These are phyloP conservation scores for Tyto alba DNA, from an alignment of 2,113 vertebrate genomes.

Conservation along the genomic window DNA sequence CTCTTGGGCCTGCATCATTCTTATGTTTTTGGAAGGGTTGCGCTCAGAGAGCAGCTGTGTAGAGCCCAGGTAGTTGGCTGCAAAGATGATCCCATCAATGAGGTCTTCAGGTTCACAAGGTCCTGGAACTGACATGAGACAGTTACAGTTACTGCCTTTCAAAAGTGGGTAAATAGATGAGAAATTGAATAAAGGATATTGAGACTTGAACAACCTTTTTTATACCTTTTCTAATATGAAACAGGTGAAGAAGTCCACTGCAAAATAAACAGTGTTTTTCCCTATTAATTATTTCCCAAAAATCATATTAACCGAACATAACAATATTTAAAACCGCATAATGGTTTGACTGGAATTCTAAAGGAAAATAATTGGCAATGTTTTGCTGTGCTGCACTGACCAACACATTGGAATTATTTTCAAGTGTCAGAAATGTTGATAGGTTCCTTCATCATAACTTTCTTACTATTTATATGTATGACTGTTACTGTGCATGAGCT, in stretches of 20 bases:
- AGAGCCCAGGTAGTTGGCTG: conserved; percentile 97
- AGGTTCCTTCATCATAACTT: not conserved
- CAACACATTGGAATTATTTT: not conserved
- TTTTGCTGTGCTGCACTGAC: not conserved
- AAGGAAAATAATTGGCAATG: not conserved
- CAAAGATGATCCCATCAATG: conserved; percentile 98
- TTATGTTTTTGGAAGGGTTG: conserved; percentile 97
- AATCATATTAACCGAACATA: not conserved
- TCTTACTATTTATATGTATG: not conserved
- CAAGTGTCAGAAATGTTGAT: not conserved
- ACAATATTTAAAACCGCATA: not conserved
- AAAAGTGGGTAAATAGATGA: not conserved
- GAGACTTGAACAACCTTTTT: not conserved
- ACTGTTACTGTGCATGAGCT: not conserved
- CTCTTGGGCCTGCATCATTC: conserved; percentile 99
- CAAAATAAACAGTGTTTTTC: not conserved
- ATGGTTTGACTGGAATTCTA: not conserved
- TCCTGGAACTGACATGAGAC: conserved; percentile 83
- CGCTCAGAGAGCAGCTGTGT: conserved; percentile 96
- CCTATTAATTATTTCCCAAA: not conserved
- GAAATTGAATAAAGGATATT: not conserved
- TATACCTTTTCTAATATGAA: not conserved
- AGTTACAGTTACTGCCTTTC: not conserved
- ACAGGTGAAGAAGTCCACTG: not conserved
- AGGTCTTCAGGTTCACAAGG: conserved; percentile 98